These are phyloP conservation scores for Distichodus sexfasciatus DNA, from an alignment of 2,797 vertebrate genomes.

Conservation along the genomic window DNA sequence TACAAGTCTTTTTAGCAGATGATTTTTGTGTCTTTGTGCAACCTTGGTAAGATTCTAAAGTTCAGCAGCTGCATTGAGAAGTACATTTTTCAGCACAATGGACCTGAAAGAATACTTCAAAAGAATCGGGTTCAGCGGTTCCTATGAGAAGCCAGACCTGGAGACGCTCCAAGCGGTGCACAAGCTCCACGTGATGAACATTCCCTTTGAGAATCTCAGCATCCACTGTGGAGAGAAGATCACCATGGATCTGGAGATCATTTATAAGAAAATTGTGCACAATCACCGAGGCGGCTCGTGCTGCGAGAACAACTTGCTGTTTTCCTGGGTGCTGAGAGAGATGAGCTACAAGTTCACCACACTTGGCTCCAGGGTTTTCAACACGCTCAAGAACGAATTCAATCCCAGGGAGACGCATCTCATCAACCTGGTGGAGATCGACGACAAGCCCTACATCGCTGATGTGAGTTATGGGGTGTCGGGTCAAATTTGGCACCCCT, in stretches of 20 bases:
- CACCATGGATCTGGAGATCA: conserved; percentile 63
- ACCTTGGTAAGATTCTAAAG: no score
- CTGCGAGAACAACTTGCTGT: conserved; percentile 79
- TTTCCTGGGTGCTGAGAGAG: conserved; percentile 80
- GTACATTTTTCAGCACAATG: conserved; percentile 69
- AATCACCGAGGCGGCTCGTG: conserved; percentile 82
- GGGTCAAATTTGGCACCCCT: conserved; percentile 77
- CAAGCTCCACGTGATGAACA: conserved; percentile 69
- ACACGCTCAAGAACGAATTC: background rate
- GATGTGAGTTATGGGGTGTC: conserved; percentile 79
- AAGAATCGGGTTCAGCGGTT: conserved; percentile 77
- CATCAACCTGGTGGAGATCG: conserved; percentile 71
- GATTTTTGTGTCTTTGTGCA: no score
- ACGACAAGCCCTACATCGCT: conserved; percentile 69
- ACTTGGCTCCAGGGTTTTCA: conserved; percentile 68
- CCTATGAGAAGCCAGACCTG: conserved; percentile 66
- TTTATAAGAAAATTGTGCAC: conserved; percentile 79
- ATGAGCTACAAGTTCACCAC: conserved; percentile 71
- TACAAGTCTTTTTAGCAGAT: no score
- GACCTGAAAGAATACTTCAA: conserved; percentile 81
- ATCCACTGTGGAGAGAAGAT: conserved; percentile 80
- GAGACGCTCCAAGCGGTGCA: conserved; percentile 74
- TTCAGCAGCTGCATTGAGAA: background rate
- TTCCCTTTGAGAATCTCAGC: conserved; percentile 86
- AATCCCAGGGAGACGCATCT: conserved; percentile 61